Conservation (phyloP, 2,113 vertebrate genomes). For the Dromas ardeola region DNA sequence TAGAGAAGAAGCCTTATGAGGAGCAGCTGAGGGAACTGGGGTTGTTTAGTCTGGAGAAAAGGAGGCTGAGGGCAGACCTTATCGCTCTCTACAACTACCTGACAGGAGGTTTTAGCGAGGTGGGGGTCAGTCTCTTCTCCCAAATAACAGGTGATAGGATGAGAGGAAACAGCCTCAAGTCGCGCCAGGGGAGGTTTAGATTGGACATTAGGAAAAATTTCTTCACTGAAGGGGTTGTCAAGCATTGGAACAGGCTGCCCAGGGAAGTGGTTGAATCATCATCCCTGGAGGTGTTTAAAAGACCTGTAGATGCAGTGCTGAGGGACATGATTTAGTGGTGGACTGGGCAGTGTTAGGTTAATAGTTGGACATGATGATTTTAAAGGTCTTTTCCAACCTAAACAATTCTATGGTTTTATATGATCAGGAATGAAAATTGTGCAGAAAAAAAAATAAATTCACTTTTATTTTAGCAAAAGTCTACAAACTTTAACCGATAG, state of each 20-base stretch:
- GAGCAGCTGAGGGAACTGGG: neutral
- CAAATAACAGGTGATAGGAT: neutral
- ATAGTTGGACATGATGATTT: neutral
- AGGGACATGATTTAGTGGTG: neutral
- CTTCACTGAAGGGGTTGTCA: neutral
- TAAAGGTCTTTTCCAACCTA: neutral
- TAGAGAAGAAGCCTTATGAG: neutral
- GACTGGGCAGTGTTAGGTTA: neutral
- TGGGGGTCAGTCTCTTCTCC: neutral
- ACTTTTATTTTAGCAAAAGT: neutral
- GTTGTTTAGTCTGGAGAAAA: neutral
- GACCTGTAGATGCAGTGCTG: neutral
- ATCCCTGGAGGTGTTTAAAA: neutral
- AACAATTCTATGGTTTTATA: neutral
- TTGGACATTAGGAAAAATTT: neutral
- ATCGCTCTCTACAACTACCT: neutral
- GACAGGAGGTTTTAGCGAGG: neutral
- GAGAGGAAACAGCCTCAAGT: neutral
- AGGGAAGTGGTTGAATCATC: neutral
- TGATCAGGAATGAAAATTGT: neutral
- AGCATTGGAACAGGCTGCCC: neutral
- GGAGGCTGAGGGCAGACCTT: neutral
- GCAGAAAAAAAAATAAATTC: fast-evolving
- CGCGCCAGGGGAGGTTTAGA: neutral
- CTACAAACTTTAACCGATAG: neutral